A percentile compares a stretch with the other conserved stretches of the same genome.
These are phyloP conservation scores for Xylota segnis DNA, from an alignment of 2,888 invertebrate species.

Conservation along the genomic window DNA sequence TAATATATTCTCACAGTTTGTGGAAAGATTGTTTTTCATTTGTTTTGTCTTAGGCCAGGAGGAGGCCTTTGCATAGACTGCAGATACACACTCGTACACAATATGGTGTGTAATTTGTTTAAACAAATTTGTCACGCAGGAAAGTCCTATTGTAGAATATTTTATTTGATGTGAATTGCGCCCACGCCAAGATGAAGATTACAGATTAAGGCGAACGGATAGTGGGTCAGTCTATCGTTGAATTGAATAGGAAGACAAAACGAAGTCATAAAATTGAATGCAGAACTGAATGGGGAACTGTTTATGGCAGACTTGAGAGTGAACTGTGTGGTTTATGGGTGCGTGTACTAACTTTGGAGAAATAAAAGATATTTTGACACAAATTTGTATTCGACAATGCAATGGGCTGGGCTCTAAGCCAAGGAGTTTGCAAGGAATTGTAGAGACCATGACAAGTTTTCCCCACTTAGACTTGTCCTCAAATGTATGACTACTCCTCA, in stretches of 20 bases:
- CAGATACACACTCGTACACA: slow-evolving; percentile 42
- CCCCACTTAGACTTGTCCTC: too few relatives aligned
- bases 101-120: slow-evolving; percentile 74
- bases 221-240: slow-evolving; percentile 42
- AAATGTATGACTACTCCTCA: too few relatives aligned
- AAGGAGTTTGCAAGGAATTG: too few relatives aligned
- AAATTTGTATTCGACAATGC: too few relatives aligned
- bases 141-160: slow-evolving; percentile 74
- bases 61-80: background rate
- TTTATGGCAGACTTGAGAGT: background rate
- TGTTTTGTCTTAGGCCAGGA: slow-evolving; percentile 34
- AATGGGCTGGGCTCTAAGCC: too few relatives aligned
- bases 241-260: slow-evolving; percentile 23
- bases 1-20: slow-evolving; percentile 75
- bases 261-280: slow-evolving; percentile 42
- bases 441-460: too few relatives aligned
- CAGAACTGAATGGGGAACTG: slow-evolving; percentile 19
- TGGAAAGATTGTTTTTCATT: slow-evolving; percentile 55
- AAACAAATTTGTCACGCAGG: slow-evolving; percentile 77
- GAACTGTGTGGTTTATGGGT: background rate
- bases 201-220: slow-evolving; percentile 38
- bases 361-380: too few relatives aligned
- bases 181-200: slow-evolving; percentile 73
- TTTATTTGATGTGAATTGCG: slow-evolving; percentile 70
- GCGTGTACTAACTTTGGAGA: background rate